A percentile compares a stretch with the other conserved stretches of the same genome.
These are phyloP conservation scores for Arbacia lixula DNA, from an alignment of 53 echinoderm and acorn worm species.

Conservation along the genomic window DNA sequence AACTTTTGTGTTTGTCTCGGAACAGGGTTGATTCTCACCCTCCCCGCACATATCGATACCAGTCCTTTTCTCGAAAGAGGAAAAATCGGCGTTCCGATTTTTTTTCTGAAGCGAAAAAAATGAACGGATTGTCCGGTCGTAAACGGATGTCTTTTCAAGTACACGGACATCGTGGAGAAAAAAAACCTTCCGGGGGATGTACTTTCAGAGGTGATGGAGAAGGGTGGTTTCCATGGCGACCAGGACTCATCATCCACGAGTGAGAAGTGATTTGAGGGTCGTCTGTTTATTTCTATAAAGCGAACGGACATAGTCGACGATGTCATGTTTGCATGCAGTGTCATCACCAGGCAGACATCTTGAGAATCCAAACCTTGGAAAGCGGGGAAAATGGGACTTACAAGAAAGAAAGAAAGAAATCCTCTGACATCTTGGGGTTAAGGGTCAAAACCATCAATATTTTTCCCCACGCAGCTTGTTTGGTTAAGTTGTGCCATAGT, in stretches of 20 bases:
- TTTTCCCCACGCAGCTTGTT: conserved; percentile 45
- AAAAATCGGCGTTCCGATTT: no score
- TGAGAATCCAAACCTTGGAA: not conserved
- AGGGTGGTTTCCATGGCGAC: conserved; percentile 32
- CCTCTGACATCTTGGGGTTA: conserved; percentile 46
- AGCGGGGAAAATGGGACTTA: not conserved
- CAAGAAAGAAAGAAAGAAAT: conserved; percentile 1
- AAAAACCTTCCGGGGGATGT: not conserved
- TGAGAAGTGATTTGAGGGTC: conserved; percentile 35
- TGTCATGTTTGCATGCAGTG: conserved; percentile 50
- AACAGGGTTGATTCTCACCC: no score
- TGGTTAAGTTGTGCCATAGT: conserved; percentile 57
- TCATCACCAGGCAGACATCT: conserved; percentile 17
- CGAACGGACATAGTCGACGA: conserved; percentile 45
- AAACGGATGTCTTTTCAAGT: no score
- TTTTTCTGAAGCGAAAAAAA: no score
- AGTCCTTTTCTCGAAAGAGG: no score
- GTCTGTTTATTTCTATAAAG: conserved; percentile 54
- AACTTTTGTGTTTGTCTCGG: conserved; percentile 25
- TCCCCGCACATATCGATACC: no score
- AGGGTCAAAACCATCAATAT: conserved; percentile 53
- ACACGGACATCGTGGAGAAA: not conserved
- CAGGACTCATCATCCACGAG: conserved; percentile 26
- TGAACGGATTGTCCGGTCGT: no score
- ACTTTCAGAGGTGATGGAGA: conserved; percentile 34